Conservation (phyloP, 2,113 vertebrate species). For the Pimephales promelas region DNA sequence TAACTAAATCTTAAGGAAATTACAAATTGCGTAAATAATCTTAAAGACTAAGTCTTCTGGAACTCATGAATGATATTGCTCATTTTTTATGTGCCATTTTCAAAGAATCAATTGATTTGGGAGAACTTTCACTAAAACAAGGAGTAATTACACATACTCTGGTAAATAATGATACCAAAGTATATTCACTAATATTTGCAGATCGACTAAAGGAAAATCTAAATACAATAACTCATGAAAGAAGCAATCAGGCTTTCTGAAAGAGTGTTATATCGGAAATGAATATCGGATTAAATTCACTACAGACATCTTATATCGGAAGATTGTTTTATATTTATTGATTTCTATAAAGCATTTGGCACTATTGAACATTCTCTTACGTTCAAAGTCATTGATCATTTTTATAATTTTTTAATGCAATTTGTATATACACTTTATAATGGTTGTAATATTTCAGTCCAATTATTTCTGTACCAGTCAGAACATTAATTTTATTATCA, state of each 20-base stretch:
- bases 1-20: too few relatives aligned
- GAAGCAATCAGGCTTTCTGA: not conserved
- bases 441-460: slow-evolving; percentile 1
- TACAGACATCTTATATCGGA: not conserved
- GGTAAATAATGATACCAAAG: too few relatives aligned
- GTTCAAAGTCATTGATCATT: not conserved
- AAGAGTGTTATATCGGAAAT: not conserved
- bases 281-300: not conserved
- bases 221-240: not conserved
- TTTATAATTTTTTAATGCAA: not conserved
- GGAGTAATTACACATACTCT: too few relatives aligned
- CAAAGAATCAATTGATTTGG: too few relatives aligned
- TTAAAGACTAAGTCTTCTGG: too few relatives aligned
- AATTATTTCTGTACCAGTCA: not conserved
- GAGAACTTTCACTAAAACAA: too few relatives aligned
- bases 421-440: not conserved
- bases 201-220: not conserved
- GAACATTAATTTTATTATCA: not conserved
- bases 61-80: too few relatives aligned
- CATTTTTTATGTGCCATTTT: too few relatives aligned
- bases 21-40: too few relatives aligned
- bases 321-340: not conserved
- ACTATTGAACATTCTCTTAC: not conserved
- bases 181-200: too few relatives aligned
- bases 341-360: not conserved